Base-by-base conservation (phyloP, 1,140 invertebrate species). In the Drosophila elegans region DNA sequence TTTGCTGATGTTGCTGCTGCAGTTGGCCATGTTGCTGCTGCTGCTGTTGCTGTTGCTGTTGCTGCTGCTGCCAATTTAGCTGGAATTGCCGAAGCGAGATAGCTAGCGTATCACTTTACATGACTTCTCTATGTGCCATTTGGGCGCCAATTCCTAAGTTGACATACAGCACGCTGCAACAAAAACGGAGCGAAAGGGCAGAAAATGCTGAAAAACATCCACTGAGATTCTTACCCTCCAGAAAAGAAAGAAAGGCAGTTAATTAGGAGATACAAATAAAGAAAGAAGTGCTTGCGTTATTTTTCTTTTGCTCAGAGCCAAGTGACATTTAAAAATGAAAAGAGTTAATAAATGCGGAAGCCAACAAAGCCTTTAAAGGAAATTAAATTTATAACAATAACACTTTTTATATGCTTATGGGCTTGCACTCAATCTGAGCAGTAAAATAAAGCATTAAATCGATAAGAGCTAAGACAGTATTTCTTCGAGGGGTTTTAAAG, bases 111-210 rank as follows among this genome's bases (percentile, higher is more conserved):
- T 82, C 82, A 82, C 46, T 74, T 88, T 88, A 85, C 82, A 85
- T 88, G 82, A 85, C 79, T 85, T 69, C 83, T 88, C 82, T 75
- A 88, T 85, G 82, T 78, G 83, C 78, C 82, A 82, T 85, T 85
- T 88, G 83, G 83, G 82, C 83, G 82, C 82, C 82, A 82, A 85
- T 75, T 85, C 83, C 83, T 86, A 78, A 86, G 86, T 80, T 84
- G 82, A 81, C 79, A 73, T 64, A 67, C 75, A 51, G 69, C 75
- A 55, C 54, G 53, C 54, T 6, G 49, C 36, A 66, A 39, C 69
- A 74, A 48, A 51, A 44, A 39, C 57, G 21, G 27, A 62, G 56
- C 44, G 16, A 66, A 83, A 76, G 54, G 76, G 44, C 72, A 48
- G 41, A 48, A 16, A 39, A 16, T 34, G 25, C 3, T 1, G 7